phyloP scores from a whole-genome alignment of 2,113 vertebrate genomes.

The Neomonachus schauinslandi region DNA sequence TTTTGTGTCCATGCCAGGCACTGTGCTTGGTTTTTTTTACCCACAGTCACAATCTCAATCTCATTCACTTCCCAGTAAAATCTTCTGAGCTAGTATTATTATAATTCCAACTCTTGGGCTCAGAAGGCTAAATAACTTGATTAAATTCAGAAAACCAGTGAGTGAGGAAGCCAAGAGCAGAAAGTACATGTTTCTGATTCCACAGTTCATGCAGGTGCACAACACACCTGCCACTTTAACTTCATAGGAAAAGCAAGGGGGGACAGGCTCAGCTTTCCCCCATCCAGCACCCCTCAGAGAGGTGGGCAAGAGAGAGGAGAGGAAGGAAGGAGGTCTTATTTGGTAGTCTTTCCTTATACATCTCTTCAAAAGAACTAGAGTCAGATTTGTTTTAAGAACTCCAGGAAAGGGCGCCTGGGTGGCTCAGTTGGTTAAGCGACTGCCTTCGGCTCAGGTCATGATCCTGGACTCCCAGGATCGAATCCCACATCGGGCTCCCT shows the following conservation, averaged over 20 bases:
- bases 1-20: neutral
- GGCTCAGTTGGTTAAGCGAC: too few species aligned
- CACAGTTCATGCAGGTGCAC: neutral
- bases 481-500: too few species aligned
- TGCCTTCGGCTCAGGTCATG: too few species aligned
- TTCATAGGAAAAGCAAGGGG: neutral
- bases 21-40: fast-evolving
- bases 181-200: neutral
- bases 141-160: neutral
- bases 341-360: neutral
- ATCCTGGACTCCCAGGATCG: too few species aligned
- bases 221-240: neutral
- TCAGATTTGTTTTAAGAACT: neutral
- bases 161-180: neutral
- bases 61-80: neutral
- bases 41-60: too few species aligned
- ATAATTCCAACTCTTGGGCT: neutral
- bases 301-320: neutral
- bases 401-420: neutral
- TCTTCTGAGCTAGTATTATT: neutral
- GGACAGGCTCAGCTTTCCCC: too few species aligned
- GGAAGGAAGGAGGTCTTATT: neutral
- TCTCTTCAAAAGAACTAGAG: neutral
- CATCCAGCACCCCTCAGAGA: fast-evolving
- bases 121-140: neutral